Percentiles rank a stretch among this genome's conserved stretches.
Evolutionary conservation across 2,888 invertebrate species (phyloP).

Genomic region (Norana najaformis): DNA sequence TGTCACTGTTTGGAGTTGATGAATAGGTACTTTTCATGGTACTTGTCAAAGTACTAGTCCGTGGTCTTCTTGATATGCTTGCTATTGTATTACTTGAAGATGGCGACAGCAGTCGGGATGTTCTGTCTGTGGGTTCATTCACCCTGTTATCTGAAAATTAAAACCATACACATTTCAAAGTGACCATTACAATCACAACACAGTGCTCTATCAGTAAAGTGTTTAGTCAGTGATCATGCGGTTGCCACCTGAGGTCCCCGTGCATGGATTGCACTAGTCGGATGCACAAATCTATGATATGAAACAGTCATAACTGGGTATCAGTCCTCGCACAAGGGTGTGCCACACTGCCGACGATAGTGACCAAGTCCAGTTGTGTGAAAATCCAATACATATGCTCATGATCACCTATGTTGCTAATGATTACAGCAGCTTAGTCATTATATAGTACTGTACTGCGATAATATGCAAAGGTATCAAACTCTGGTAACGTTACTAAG

Average conservation of each 20-base stretch:
- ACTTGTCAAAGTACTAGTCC: constrained; percentile 19
- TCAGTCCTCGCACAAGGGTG: not conserved
- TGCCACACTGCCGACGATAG: not conserved
- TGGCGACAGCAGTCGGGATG: not conserved
- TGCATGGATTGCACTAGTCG: not conserved
- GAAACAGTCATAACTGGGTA: not conserved
- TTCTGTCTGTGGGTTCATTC: constrained; percentile 13
- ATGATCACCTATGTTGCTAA: not conserved
- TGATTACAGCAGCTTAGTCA: not conserved
- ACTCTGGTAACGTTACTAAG: not conserved
- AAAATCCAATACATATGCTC: not conserved
- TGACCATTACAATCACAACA: not conserved
- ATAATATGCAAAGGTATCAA: not conserved
- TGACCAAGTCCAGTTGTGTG: not conserved
- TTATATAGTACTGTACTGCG: not conserved
- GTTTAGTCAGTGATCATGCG: too few species aligned
- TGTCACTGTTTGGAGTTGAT: not conserved
- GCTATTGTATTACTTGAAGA: not conserved
- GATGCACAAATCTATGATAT: not conserved
- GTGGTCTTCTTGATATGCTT: not conserved
- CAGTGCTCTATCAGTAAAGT: too few species aligned
- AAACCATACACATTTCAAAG: not conserved
- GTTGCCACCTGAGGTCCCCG: not conserved
- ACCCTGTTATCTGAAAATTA: not conserved
- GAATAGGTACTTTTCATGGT: not conserved